A percentile compares a stretch with the other conserved stretches of the same genome.
phyloP scores from a whole-genome alignment of 2,888 invertebrate genomes.

The Pegoplata infirma region DNA sequence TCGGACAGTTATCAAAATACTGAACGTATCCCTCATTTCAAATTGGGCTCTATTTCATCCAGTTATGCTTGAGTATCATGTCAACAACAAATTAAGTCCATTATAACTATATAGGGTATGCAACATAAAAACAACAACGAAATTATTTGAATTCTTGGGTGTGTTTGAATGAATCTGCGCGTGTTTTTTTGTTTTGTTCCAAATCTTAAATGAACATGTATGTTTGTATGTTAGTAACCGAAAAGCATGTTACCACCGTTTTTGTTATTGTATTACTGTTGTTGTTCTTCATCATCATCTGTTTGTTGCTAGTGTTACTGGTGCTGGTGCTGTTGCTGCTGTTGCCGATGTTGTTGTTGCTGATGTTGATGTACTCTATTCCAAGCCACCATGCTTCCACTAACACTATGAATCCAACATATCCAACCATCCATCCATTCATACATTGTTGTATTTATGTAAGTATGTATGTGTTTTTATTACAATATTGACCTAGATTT shows the following conservation, averaged over 20 bases:
- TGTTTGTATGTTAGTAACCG: slow-evolving; percentile 24
- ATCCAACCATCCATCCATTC: slow-evolving; percentile 12
- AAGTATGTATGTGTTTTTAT: no score
- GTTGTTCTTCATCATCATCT: slow-evolving; percentile 29
- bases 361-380: slow-evolving; percentile 8
- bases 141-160: slow-evolving; percentile 39
- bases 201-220: background rate
- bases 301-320: slow-evolving; percentile 13
- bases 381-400: slow-evolving; percentile 13
- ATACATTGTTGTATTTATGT: slow-evolving; percentile 58
- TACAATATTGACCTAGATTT: slow-evolving; percentile 61
- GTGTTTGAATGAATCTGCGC: slow-evolving; percentile 15
- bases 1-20: no score
- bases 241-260: slow-evolving; percentile 42
- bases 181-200: slow-evolving; percentile 1
- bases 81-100: no score
- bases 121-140: background rate
- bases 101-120: background rate
- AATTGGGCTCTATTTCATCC: no score
- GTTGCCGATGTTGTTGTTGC: background rate
- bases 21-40: no score
- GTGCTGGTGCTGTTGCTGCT: background rate
- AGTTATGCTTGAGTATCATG: no score
- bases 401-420: no score
- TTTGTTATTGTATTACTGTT: no score